These are phyloP conservation scores for Colistium nudipinnis DNA, from an alignment of 2,113 vertebrate species.

Conservation along the genomic window DNA sequence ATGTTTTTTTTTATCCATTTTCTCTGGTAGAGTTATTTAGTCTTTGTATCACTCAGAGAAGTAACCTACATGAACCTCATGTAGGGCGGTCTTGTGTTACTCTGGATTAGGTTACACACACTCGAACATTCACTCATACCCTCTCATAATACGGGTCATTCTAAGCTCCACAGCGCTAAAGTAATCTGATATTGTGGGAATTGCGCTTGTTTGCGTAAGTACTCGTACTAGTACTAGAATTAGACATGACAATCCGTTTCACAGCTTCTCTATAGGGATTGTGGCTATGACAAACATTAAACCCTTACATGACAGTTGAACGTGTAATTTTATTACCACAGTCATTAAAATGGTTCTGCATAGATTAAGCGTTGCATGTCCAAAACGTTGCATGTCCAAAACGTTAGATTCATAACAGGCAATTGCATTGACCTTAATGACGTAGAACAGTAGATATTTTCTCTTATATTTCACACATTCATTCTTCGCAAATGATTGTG, in stretches of 20 bases:
- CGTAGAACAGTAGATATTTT: not conserved
- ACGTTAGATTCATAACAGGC: too few relatives aligned
- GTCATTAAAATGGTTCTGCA: not conserved
- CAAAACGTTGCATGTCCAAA: not conserved
- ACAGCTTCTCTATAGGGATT: not conserved
- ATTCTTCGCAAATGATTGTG: not conserved
- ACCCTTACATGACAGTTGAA: not conserved
- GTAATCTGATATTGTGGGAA: not conserved
- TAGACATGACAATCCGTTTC: not conserved
- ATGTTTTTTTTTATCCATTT: not conserved
- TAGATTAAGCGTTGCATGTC: not conserved
- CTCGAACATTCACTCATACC: not conserved
- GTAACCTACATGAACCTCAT: not conserved
- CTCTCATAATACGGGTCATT: not conserved
- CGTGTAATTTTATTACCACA: not conserved
- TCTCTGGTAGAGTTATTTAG: not conserved
- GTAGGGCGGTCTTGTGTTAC: constrained; percentile 21
- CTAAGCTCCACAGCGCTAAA: not conserved
- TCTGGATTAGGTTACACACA: constrained; percentile 21
- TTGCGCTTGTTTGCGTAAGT: not conserved
- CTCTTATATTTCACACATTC: not conserved
- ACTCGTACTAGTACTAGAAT: too few relatives aligned
- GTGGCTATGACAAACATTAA: not conserved
- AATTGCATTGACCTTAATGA: not conserved
- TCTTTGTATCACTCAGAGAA: not conserved